phyloP scores from a whole-genome alignment of 2,113 vertebrate genomes.

The Tursiops truncatus region DNA sequence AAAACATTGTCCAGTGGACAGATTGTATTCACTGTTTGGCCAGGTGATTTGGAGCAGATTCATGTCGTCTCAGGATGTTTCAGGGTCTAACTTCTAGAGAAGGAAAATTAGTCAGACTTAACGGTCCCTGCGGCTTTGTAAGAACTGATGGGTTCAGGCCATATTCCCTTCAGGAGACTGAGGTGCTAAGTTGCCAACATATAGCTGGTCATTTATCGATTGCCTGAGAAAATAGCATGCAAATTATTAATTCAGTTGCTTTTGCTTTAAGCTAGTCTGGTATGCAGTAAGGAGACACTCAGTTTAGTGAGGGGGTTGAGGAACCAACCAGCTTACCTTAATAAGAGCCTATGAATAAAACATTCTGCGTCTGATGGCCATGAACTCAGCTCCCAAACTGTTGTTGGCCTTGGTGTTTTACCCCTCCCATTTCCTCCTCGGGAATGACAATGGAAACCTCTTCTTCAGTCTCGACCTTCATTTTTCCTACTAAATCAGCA shows the following conservation, averaged over 20 bases:
- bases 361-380: background rate
- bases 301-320: background rate
- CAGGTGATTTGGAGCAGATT: background rate
- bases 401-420: background rate
- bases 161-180: background rate
- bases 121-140: background rate
- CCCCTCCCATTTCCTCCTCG: background rate
- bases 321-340: background rate
- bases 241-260: background rate
- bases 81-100: background rate
- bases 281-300: background rate
- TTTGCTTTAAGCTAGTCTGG: background rate
- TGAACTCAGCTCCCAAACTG: background rate
- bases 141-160: background rate
- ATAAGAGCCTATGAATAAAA: background rate
- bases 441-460: background rate
- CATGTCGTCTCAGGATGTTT: background rate
- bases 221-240: background rate
- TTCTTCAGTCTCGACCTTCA: background rate
- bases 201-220: background rate
- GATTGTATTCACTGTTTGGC: background rate
- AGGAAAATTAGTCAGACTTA: background rate
- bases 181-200: background rate
- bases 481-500: background rate
- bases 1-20: conserved; percentile 8